Evolutionary conservation across 2,113 vertebrate species (phyloP).

Genomic region (Cyanocitta stelleri): DNA sequence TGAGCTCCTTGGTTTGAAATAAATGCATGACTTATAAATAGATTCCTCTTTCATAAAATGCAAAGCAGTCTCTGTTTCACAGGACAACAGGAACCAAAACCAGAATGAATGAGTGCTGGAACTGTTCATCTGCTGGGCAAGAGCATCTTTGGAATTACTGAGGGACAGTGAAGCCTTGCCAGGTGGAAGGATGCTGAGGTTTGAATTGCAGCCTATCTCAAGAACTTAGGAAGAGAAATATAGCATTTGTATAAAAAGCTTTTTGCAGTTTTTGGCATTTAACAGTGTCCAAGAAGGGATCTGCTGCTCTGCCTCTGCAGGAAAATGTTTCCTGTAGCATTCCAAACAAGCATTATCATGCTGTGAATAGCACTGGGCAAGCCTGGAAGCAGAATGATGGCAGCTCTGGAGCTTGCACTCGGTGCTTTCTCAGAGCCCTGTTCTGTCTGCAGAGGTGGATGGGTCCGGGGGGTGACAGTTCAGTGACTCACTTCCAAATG

Average conservation of each 20-base stretch:
- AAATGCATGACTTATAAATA: not conserved
- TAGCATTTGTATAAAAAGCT: not conserved
- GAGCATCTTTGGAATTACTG: not conserved
- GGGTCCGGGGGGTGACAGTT: not conserved
- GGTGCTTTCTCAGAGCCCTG: not conserved
- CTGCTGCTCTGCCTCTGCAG: not conserved
- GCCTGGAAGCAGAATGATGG: not conserved
- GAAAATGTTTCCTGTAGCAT: not conserved
- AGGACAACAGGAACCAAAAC: not conserved
- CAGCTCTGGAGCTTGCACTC: not conserved
- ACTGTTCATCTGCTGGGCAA: not conserved
- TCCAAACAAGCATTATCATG: not conserved
- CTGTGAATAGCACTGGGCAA: not conserved
- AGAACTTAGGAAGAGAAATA: not conserved
- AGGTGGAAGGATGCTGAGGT: not conserved
- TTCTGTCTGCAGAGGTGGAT: not conserved
- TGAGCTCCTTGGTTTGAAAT: not conserved
- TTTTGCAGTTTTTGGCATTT: not conserved
- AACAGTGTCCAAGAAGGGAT: not conserved
- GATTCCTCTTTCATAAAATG: conserved; percentile 25
- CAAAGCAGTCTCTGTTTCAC: not conserved
- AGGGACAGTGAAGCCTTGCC: not conserved
- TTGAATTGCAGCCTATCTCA: not conserved
- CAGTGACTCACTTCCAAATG: not conserved
- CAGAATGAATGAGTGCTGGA: not conserved